Evolutionary conservation across 2,113 vertebrate genomes (phyloP), one percentile per base, ranked within the genome.

Genomic region (Anguilla japonica): DNA sequence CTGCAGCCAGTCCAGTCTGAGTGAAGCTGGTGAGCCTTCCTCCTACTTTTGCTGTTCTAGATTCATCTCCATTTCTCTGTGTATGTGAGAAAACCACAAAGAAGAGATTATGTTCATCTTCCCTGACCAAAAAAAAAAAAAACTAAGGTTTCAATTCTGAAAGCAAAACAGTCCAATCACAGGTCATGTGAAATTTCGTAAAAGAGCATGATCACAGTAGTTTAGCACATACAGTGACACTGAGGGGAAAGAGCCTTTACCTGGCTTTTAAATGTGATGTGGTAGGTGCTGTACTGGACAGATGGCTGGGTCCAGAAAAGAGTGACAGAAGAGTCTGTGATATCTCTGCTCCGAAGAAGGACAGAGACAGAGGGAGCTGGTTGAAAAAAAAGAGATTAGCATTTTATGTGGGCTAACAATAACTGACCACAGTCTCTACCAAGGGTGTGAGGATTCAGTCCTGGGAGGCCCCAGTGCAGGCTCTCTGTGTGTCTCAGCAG

Each of bases 1-100:
- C 96, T 0, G 95, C 89, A 0, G 93, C 95, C 87, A 97, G 90
- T 0, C 96, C 96, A 0, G 83, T 92, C 90, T 96, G 96, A 11
- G 90, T 94, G 90, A 92, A 96, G 80, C 81, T 83, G 83, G 81
- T 93, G 50, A 90, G 84, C 11, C 88, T n/a, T 41, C 96, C 94
- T 26, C 20, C 60, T 26, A 67, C 60, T 26, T 2, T 22, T 20
- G 60, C 20, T 67, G 18, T 22, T 22, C 22, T 87, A 84, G 89
- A 88, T 26, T 93, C 93, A 79, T 93, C 92, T 0, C 86, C 86
- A 57, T 96, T 93, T 84, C 95, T 94, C 95, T 96, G 93, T 84
- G 39, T 18, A 7, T 63, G 26, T 83, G 46, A 86, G 50, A 85
- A 1, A 34, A 60, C 14, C 1, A 18, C 14, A 60, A 3, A 20